Base-by-base conservation (phyloP, 2,113 vertebrate species). In the Anhinga rufa region DNA sequence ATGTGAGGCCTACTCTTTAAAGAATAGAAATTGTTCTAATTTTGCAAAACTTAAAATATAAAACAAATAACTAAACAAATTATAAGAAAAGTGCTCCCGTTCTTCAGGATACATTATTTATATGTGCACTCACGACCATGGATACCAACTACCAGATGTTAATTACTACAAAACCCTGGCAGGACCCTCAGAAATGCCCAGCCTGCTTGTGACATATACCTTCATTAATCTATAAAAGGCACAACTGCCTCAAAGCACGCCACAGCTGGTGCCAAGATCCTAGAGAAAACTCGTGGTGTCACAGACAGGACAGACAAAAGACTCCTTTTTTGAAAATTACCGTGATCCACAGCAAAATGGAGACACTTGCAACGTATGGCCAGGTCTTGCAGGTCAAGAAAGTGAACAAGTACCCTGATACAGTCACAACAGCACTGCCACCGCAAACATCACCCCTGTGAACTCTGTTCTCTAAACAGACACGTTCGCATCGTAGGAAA, bases 191-290 rank as follows among this genome's bases (percentile, higher is more conserved):
- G 51, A 36, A 85, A 52, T 12, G 24, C 22, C 54, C 11, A 0
- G 32, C 32, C n/a, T 19, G 28, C 20, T 36, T 18, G 13, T 25
- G 58, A 31, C 48, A 34, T 12, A 14, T 4, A 25, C 72, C 64
- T 69, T 51, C 14, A 6, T 17, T 3, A 1, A 12, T 6, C 55
- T 70, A 12, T 4, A 42, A 48, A 62, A 65, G 44, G n/a, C 62
- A 48, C 6, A 1, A 17, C 3, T 51, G n/a, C 65, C 26, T 71
- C 69, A 14, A 18, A 2, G 0, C 4, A 29, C 14, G 3, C 32
- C 55, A 17, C 2, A 36, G 70, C 57, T 34, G 42, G 36, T 54
- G 58, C 60, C 60, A 70, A 38, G 60, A n/a, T 49, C 38, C n/a
- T 29, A 6, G 6, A 36, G 52, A 28, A 95, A 68, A 64, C 15